Conservation (phyloP, 2,888 invertebrate genomes). For the Stenoptilia bipunctidactyla region DNA sequence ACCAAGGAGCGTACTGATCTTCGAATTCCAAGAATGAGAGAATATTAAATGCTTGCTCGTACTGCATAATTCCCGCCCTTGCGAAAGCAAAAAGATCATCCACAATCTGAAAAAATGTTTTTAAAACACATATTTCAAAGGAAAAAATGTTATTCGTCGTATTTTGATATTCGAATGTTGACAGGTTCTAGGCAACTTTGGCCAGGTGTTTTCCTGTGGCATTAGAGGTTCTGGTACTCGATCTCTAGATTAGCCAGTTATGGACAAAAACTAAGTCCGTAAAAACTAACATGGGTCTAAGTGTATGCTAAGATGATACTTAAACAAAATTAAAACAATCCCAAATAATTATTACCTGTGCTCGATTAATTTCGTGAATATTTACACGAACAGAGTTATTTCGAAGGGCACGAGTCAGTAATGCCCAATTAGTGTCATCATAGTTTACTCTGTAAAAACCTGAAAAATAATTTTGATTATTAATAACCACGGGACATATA, state of each 20-base stretch:
- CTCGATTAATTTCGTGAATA: constrained; percentile 76
- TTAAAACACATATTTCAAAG: too few species aligned
- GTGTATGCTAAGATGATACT: too few species aligned
- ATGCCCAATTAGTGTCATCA: constrained; percentile 67
- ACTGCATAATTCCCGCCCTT: constrained; percentile 58
- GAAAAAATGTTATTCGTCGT: too few species aligned
- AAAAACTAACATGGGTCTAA: background rate
- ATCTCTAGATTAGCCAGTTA: too few species aligned
- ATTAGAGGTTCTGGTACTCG: too few species aligned
- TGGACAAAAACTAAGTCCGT: background rate
- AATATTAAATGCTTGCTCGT: constrained; percentile 68
- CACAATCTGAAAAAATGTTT: constrained; percentile 62
- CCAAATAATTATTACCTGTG: too few species aligned
- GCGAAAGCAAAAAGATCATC: constrained; percentile 76
- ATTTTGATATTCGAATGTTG: too few species aligned
- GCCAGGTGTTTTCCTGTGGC: too few species aligned
- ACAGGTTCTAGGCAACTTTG: too few species aligned
- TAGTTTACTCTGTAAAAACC: constrained; percentile 76
- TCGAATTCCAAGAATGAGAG: constrained; percentile 71
- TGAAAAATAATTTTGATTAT: constrained; percentile 21
- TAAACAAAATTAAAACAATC: constrained; percentile 2
- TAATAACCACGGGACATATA: too few species aligned
- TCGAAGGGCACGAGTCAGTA: constrained; percentile 60
- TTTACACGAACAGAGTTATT: constrained; percentile 30
- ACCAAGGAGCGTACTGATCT: constrained; percentile 78